Evolutionary conservation across 2,888 invertebrate genomes (phyloP), one percentile per base, ranked within the genome.

Genomic region (Drosophila merina): DNA sequence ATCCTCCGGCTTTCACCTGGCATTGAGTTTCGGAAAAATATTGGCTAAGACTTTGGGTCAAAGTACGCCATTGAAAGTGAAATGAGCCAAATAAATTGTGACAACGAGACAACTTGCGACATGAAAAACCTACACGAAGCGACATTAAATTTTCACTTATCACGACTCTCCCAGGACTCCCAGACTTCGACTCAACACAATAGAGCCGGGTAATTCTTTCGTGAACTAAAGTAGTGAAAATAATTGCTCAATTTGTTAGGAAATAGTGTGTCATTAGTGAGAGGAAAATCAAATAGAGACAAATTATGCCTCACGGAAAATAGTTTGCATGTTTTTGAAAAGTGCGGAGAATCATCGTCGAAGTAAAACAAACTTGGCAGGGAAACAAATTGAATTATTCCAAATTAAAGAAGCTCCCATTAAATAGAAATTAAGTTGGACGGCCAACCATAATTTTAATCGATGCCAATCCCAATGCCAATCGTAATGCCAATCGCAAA

Each of bases 21-120:
- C 71, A 72, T 68, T 68, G 77, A 44, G 66, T 66, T 59, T 28
- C 14, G 8, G 4, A 50, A 72, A 79, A 81, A 57, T 77, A 75
- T 81, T 76, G 56, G 72, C 79, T 38, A 50, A 57, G 57, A 52
- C 42, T 72, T 8, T 60, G 74, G 86, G 81, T 84, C 84, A 84
- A 76, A 82, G 84, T 77, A 82, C 86, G 60, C 40, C 67, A 87
- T 79, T 64, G 82, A 74, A 77, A 76, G 76, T 52, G 62, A 76
- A 72, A 62, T 71, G 56, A 72, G 73, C 60, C 42, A 57, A 52
- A 49, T 51, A 45, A 70, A 67, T 66, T 57, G 71, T 58, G 57
- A 56, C 73, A 69, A 49, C 14, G 48, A 52, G 48, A 63, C 45
- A 66, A 49, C 26, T 10, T 4, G 20, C 44, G 10, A 44, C 44